A percentile compares a stretch with the other conserved stretches of the same genome.
These are phyloP conservation scores for Acrobasis consociella DNA, from an alignment of 2,888 invertebrate species.

Conservation along the genomic window DNA sequence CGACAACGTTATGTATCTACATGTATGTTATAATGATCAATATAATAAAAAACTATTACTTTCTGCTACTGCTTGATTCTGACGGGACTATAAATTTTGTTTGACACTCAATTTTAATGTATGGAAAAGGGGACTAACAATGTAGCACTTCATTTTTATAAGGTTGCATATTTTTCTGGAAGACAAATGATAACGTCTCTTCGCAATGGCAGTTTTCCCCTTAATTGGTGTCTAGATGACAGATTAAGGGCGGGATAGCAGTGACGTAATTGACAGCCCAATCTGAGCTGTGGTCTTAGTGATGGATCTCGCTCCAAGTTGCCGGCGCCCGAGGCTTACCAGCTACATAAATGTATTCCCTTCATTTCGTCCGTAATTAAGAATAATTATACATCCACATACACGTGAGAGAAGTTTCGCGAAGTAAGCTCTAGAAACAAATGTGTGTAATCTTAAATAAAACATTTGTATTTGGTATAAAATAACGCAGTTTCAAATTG, in stretches of 20 bases:
- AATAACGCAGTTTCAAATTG: background rate
- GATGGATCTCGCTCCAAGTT: constrained; percentile 52
- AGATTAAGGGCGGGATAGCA: constrained; percentile 70
- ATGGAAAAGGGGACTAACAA: constrained; percentile 21
- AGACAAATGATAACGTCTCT: constrained; percentile 67
- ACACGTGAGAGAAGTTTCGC: background rate
- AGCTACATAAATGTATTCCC: constrained; percentile 23
- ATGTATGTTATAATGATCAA: constrained; percentile 17
- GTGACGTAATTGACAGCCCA: constrained; percentile 79
- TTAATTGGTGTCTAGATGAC: constrained; percentile 80
- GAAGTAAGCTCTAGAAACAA: background rate
- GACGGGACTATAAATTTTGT: constrained; percentile 10
- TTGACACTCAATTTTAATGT: constrained; percentile 16
- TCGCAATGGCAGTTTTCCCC: constrained; percentile 63
- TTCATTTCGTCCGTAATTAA: constrained; percentile 26
- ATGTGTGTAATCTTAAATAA: background rate
- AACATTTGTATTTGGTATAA: background rate
- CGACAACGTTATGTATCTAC: background rate
- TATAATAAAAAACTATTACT: no score
- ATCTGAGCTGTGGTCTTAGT: constrained; percentile 65
- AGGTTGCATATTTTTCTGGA: constrained; percentile 44
- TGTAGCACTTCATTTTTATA: constrained; percentile 31
- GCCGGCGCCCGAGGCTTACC: constrained; percentile 18
- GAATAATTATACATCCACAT: constrained; percentile 23
- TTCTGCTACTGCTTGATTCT: background rate